Evolutionary conservation across 2,113 vertebrate genomes (phyloP), one percentile per base, ranked within the genome.

Genomic region (Murina feae): DNA sequence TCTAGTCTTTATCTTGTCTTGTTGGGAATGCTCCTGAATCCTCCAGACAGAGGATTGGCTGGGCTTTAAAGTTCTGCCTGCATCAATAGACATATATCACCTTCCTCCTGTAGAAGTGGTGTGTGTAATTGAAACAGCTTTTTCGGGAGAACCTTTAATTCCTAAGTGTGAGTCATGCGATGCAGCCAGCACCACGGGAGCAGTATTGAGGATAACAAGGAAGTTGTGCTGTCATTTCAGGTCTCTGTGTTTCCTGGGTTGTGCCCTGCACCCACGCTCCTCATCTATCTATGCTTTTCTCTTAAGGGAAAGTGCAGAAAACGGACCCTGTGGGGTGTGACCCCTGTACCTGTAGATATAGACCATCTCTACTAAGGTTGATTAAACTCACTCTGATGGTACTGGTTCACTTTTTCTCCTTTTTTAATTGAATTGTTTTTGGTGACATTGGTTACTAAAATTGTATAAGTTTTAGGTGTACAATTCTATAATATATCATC

Each of bases 121-220:
- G 2, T 79, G 55, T 95, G 39, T 74, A 28, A 74, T 18, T 72
- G 51, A 84, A 76, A 8, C 28, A 55, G n/a, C 37, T 78, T 87
- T 51, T 47, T 42, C 4, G 23, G 9, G 58, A 95, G 81, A 89
- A 74, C 23, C 10, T 89, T 78, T 55, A 75, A 71, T 84, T 82
- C 74, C 68, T 28, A 39, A 82, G 68, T 60, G 18, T 94, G 89
- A 91, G 79, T 92, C 75, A 28, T 65, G 86, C 89, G 37, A 83
- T 79, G 42, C 18, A 87, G 25, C 32, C 39, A 89, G 58, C 53
- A 82, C 84, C 20, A 9, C 5, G 60, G 75, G 51, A 89, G 10
- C 35, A 39, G 9, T 90, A 53, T 37, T 71, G 66, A 90, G 66
- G 72, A 81, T 76, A 89, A 81, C 35, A 93, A 88, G 79, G 63